Evolutionary conservation across 2,113 vertebrate species (phyloP).

Genomic region (Heterocephalus glaber): DNA sequence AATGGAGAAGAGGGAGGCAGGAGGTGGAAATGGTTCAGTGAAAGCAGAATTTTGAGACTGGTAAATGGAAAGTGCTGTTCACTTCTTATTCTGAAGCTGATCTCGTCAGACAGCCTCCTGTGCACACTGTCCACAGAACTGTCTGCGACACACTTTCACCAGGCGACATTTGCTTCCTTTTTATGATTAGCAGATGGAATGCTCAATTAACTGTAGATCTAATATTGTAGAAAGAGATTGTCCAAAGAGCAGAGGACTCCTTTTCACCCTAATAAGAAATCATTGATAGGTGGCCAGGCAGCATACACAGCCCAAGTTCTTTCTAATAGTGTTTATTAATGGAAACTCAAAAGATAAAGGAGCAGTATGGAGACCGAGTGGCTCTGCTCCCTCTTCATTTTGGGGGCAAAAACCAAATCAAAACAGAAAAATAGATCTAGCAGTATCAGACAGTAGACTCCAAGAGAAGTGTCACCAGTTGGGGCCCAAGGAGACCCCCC

Average conservation of each 20-base stretch:
- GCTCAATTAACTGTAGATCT: neutral
- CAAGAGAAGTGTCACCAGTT: neutral
- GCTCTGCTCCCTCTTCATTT: neutral
- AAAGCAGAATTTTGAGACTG: neutral
- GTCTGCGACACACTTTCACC: neutral
- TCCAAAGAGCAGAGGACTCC: neutral
- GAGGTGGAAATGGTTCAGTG: constrained; percentile 30
- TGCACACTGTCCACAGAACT: neutral
- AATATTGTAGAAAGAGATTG: neutral
- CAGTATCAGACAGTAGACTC: neutral
- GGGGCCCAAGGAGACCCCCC: neutral
- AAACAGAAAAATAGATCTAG: neutral
- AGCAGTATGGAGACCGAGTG: neutral
- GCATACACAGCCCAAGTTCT: neutral
- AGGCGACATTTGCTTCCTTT: neutral
- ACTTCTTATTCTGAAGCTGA: constrained; percentile 54
- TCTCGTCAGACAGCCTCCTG: constrained; percentile 1
- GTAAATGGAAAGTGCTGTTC: constrained; percentile 47
- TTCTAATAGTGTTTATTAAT: neutral
- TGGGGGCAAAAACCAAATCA: neutral
- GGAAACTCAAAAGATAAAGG: neutral
- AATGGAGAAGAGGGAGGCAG: neutral
- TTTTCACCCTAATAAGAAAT: neutral
- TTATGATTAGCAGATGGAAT: neutral
- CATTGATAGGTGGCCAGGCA: neutral